Conservation (phyloP, 2,888 invertebrate genomes). For the Tetramorium bicarinatum region DNA sequence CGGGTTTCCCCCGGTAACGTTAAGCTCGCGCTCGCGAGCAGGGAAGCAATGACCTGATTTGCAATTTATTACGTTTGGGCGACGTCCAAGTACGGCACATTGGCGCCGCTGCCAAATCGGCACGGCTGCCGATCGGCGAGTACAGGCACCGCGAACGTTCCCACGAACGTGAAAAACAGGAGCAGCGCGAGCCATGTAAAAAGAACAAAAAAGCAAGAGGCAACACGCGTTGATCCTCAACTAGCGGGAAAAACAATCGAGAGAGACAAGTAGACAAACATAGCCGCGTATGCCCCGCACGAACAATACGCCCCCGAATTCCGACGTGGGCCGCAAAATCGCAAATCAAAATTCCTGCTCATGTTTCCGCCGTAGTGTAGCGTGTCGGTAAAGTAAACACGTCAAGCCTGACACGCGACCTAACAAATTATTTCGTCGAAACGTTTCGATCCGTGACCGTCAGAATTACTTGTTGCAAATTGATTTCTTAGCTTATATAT, state of each 20-base stretch:
- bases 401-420: constrained; percentile 3
- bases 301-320: constrained; percentile 16
- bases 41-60: constrained; percentile 81
- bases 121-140: constrained; percentile 49
- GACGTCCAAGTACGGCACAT: constrained; percentile 77
- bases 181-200: not conserved
- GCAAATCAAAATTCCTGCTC: constrained; percentile 13
- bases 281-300: not conserved
- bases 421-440: constrained; percentile 17
- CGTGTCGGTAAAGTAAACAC: constrained; percentile 20
- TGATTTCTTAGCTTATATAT: not conserved
- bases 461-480: not conserved
- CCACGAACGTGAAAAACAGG: constrained; percentile 2
- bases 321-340: constrained; percentile 27
- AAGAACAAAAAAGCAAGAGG: not conserved
- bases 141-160: constrained; percentile 12
- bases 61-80: constrained; percentile 81
- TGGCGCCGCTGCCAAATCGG: constrained; percentile 73
- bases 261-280: constrained; percentile 12
- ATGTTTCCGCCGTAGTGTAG: not conserved
- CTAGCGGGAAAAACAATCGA: constrained; percentile 11
- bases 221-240: not conserved
- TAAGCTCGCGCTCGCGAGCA: constrained; percentile 68
- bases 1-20: constrained; percentile 41
- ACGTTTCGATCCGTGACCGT: constrained; percentile 7